phyloP scores from a whole-genome alignment of 2,797 vertebrate species.

The Poeciliopsis infans region DNA sequence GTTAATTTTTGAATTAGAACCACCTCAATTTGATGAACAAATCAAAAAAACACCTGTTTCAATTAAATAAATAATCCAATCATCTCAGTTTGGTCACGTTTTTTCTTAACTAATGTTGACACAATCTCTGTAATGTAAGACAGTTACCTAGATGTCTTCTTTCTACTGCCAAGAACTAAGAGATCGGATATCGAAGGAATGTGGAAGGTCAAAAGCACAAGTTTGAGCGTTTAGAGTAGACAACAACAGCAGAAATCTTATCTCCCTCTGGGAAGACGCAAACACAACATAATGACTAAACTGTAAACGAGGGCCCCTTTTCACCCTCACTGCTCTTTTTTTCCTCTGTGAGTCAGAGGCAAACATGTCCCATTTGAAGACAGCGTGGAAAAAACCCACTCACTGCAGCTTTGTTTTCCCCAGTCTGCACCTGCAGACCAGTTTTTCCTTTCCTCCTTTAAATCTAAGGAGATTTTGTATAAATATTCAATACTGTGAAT shows the following conservation, averaged over 20 bases:
- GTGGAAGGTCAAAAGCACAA: conserved; percentile 30
- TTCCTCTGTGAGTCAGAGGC: not conserved
- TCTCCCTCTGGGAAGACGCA: conserved; percentile 35
- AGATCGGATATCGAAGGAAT: conserved; percentile 13
- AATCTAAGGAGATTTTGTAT: not conserved
- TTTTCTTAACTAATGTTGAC: not conserved
- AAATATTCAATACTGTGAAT: not conserved
- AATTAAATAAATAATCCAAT: not conserved
- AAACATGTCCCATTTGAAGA: conserved; percentile 43
- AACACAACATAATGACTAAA: conserved; percentile 43
- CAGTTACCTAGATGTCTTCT: not conserved
- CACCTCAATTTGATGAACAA: not conserved
- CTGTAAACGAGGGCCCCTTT: conserved; percentile 30
- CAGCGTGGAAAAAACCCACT: conserved; percentile 39
- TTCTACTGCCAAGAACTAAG: conserved; percentile 17
- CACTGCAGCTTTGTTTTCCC: conserved; percentile 22
- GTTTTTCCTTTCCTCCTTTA: not conserved
- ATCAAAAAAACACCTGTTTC: not conserved
- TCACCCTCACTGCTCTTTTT: not conserved
- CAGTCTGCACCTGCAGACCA: conserved; percentile 20
- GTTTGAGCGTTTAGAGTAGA: conserved; percentile 35
- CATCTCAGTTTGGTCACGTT: not conserved
- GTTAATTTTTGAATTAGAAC: not conserved
- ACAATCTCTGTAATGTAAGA: not conserved
- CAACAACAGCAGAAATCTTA: conserved; percentile 47